Evolutionary conservation across 2,797 vertebrate species (phyloP).

Genomic region (Scolopax bukidnonensis): DNA sequence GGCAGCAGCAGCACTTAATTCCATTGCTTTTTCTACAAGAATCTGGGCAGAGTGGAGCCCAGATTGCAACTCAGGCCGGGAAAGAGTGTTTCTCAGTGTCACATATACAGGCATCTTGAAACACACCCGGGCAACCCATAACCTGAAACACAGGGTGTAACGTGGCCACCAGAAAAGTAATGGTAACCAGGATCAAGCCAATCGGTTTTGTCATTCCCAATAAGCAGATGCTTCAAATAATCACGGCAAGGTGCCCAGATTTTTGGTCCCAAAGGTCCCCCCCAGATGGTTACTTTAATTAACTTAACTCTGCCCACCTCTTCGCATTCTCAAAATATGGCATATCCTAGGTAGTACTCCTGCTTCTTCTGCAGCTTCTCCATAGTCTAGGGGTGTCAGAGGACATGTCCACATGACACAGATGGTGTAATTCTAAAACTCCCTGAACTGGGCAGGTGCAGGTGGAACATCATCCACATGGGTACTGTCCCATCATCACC

Average conservation of each 20-base stretch:
- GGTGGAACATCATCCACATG: not conserved
- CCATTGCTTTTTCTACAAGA: not conserved
- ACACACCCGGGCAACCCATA: not conserved
- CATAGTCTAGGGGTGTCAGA: not conserved
- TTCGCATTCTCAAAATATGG: rapidly evolving
- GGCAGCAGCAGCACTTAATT: not conserved
- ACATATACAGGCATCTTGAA: not conserved
- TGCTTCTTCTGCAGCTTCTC: not conserved
- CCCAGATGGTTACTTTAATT: not conserved
- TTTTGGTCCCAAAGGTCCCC: not conserved
- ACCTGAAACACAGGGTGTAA: not conserved
- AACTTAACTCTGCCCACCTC: not conserved
- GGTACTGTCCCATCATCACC: not conserved
- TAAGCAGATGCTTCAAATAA: not conserved
- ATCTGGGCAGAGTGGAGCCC: not conserved
- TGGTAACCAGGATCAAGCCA: not conserved
- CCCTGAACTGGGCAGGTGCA: not conserved
- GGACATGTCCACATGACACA: rapidly evolving
- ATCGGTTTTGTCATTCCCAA: not conserved
- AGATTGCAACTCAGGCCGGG: not conserved
- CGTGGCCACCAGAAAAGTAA: not conserved
- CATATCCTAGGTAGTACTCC: not conserved
- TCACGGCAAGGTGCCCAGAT: not conserved
- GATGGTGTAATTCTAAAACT: not conserved
- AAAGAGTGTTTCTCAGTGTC: not conserved